Evolutionary conservation across 2,888 invertebrate genomes (phyloP), one percentile per base, ranked within the genome.

Genomic region (Pyralis farinalis): DNA sequence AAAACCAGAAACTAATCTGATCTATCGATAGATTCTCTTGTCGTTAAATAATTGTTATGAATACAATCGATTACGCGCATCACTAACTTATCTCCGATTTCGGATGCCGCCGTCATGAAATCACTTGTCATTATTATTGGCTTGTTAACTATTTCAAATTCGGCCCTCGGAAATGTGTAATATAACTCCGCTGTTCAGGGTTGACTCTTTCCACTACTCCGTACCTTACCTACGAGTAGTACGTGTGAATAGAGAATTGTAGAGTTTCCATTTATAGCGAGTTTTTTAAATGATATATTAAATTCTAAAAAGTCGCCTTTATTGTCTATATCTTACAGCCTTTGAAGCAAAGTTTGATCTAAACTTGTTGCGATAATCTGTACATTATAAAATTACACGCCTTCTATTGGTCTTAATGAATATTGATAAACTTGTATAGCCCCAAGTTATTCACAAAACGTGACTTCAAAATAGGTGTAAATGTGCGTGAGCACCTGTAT

Each of bases 51-150:
- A 29, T 29, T 28, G 29, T 29, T 5, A 20, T 20, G 27, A 27
- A 12, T 35, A 27, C 10, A 36, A 9, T 36, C 20, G 20, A 29
- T 36, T 20, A 20, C 16, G 29, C 36, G 12, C 29, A 29, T 36
- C 29, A 36, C 29, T 36, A 36, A 28, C 1, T 16, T 9, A 29
- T 36, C 37, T 31, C 25, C 22, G 41, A 40, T 46, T 47, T 50
- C 46, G 32, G 40, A 37, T 46, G 42, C 47, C 42, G 43, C 37
- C 45, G 44, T 45, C 43, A 46, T 40, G 43, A 46, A 50, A 50
- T 50, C 47, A 47, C 44, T 47, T 47, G 50, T 47, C 47, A 44
- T 50, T 47, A 44, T 50, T 47, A 46, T 16, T 16, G 16, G 46
- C 44, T 43, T 44, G 44, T 50, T 47, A 47, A 47, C 50, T 47